Evolutionary conservation across 2,888 invertebrate species (phyloP).

Genomic region (Harpagoxenus sublaevis): DNA sequence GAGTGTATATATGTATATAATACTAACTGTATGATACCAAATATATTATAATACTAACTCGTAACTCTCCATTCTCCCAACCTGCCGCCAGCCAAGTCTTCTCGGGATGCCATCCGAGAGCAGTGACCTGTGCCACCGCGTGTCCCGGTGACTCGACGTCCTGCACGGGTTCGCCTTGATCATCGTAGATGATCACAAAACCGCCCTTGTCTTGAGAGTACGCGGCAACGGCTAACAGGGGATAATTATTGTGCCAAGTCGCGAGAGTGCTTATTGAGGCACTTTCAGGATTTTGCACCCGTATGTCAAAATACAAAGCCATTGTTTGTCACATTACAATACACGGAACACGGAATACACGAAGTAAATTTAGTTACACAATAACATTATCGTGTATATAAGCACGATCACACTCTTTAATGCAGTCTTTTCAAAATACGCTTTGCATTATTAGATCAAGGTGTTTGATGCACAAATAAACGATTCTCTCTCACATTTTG

Average conservation of each 20-base stretch:
- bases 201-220: constrained; percentile 96
- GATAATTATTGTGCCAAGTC: constrained; percentile 93
- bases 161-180: constrained; percentile 92
- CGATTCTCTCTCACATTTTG: neutral
- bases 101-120: constrained; percentile 96
- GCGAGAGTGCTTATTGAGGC: constrained; percentile 94
- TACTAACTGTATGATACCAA: neutral
- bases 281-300: constrained; percentile 91
- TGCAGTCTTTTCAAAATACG: neutral
- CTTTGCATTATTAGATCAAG: neutral
- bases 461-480: neutral
- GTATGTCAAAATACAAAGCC: constrained; percentile 95
- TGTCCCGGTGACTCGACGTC: constrained; percentile 93
- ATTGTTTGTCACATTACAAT: constrained; percentile 85
- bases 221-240: constrained; percentile 94
- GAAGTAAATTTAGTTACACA: neutral
- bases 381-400: neutral
- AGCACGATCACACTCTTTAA: neutral
- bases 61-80: constrained; percentile 97
- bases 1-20: neutral
- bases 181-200: constrained; percentile 95
- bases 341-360: neutral
- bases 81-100: constrained; percentile 93
- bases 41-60: constrained; percentile 87
- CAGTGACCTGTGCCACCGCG: constrained; percentile 92